Base-by-base conservation (phyloP, 2,888 invertebrate species). In the Cylloceria caligata region DNA sequence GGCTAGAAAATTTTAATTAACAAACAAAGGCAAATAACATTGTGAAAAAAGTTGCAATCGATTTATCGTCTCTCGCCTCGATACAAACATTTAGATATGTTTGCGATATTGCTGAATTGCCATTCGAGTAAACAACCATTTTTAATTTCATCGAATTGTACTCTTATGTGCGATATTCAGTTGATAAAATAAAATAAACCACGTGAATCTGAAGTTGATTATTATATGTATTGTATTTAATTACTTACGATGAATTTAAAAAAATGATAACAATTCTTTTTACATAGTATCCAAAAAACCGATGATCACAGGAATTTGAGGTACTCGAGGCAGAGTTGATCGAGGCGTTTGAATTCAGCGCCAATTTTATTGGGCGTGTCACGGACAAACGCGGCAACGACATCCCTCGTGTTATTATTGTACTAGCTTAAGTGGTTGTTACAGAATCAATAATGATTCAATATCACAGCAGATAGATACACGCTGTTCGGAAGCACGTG, bases 11-110 rank as follows among this genome's bases (percentile, higher is more conserved):
- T n/a, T n/a, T n/a, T n/a, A n/a, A n/a, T n/a, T n/a, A 52, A 52
- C 52, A 24, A 52, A 24, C 24, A 52, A 52, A 24, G 52, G 24
- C 21, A 24, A 52, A 52, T 24, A 52, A 52, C 24, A 24, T 24
- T 24, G 21, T 13, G 52, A 52, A 52, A 11, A 24, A 52, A 45
- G 45, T 45, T 45, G 45, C 45, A 45, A 45, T 45, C 5, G 0
- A 52, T 24, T 52, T 52, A 24, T 24, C 24, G 24, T 24, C 39
- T 3, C 39, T n/a, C 52, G 13, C 11, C 11, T 2, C 9, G 11
- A 24, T 13, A 13, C 24, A 24, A 52, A 24, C 24, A 24, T 9
- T 13, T 13, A 24, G 24, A 52, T 49, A 21, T 11, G 21, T 24
- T 52, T 24, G 24, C 11, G 3, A 11, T 3, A 13, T 24, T 24